These are phyloP conservation scores for Phocides pigmalion DNA, from an alignment of 1,140 invertebrate species.

Conservation along the genomic window DNA sequence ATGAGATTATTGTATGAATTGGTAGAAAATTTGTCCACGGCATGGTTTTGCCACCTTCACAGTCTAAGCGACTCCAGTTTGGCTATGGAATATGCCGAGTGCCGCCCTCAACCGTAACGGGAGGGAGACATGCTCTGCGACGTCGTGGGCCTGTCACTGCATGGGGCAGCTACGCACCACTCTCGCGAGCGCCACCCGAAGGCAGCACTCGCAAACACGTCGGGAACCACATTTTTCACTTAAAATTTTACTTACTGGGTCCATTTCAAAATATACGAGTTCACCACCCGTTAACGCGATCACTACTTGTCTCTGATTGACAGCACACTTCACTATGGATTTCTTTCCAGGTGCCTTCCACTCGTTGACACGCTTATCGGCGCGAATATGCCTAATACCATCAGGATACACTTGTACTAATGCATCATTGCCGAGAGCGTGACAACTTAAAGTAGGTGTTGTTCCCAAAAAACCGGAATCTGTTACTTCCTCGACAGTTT, in stretches of 20 bases:
- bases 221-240: constrained; percentile 52
- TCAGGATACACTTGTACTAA: constrained; percentile 99
- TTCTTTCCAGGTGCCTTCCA: constrained; percentile 99
- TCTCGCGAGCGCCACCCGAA: constrained; percentile 56
- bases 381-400: constrained; percentile 98
- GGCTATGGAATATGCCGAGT: constrained; percentile 82
- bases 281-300: constrained; percentile 99
- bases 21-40: constrained; percentile 63
- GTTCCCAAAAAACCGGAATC: constrained; percentile 99
- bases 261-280: constrained; percentile 99
- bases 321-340: constrained; percentile 98
- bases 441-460: constrained; percentile 98
- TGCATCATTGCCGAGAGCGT: constrained; percentile 98
- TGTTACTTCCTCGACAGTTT: constrained; percentile 99
- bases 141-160: constrained; percentile 75
- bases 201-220: constrained; percentile 65
- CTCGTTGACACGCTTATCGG: constrained; percentile 99
- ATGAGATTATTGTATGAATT: neutral
- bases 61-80: constrained; percentile 74
- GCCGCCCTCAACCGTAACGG: constrained; percentile 65
- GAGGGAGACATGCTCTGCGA: constrained; percentile 68
- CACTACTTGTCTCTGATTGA: constrained; percentile 99
- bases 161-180: constrained; percentile 74
- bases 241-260: constrained; percentile 90
- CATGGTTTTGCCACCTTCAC: constrained; percentile 82